These are phyloP conservation scores for Drosophila asahinai DNA, from an alignment of 1,140 invertebrate species.

Conservation along the genomic window DNA sequence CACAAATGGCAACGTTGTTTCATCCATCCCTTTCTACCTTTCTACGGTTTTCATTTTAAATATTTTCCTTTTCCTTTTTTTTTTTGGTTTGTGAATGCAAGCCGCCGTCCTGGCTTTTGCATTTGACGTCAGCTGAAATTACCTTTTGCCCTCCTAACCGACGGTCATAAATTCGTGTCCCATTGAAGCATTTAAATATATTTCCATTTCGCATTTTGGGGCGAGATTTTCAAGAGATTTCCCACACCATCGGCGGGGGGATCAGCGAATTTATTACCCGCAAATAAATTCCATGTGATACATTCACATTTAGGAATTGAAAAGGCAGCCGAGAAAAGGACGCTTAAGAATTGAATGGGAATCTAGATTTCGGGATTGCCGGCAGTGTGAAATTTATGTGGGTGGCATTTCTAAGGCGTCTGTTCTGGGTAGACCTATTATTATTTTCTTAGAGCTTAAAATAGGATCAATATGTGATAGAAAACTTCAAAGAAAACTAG, in stretches of 20 bases:
- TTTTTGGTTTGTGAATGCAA: slow-evolving; percentile 52
- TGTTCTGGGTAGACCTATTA: not conserved
- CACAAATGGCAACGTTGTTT: slow-evolving; percentile 65
- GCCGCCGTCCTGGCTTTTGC: slow-evolving; percentile 49
- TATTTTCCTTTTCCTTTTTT: slow-evolving; percentile 41
- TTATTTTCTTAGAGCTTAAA: not conserved
- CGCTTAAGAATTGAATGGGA: slow-evolving; percentile 10
- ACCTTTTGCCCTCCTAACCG: slow-evolving; percentile 15
- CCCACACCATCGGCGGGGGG: slow-evolving; percentile 3
- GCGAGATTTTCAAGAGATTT: slow-evolving; percentile 52
- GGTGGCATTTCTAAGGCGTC: not conserved
- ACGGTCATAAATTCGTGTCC: slow-evolving; percentile 63
- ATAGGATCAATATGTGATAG: not conserved
- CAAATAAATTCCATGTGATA: slow-evolving; percentile 63
- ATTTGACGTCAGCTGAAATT: slow-evolving; percentile 56
- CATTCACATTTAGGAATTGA: slow-evolving; percentile 51
- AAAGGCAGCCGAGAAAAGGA: slow-evolving; percentile 26
- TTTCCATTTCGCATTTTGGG: slow-evolving; percentile 51
- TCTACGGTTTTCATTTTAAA: slow-evolving; percentile 55
- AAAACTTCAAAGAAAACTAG: not conserved
- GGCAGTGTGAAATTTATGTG: slow-evolving; percentile 32
- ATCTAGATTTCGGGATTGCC: slow-evolving; percentile 6
- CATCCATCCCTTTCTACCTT: not conserved
- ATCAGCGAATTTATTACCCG: slow-evolving; percentile 60
- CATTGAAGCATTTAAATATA: slow-evolving; percentile 71